Base-by-base conservation (phyloP, 2,888 invertebrate species). In the Sinopyrophorus schimmeli region DNA sequence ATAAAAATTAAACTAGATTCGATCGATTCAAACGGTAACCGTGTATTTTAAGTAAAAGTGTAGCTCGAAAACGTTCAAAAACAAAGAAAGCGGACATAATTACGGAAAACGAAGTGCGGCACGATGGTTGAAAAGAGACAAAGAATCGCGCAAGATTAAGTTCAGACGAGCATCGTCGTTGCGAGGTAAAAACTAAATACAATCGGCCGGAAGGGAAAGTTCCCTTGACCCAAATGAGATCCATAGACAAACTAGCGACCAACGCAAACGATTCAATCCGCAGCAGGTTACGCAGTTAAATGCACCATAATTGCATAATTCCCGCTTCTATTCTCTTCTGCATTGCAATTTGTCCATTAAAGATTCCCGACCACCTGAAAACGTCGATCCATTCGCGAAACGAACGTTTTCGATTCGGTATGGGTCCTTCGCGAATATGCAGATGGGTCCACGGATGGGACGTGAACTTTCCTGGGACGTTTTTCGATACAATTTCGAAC, bases 171-270 rank as follows among this genome's bases (percentile, higher is more conserved):
- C 39, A 41, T 34, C 38, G 31, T 47, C 18, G 34, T 26, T 24
- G 15, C 15, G 31, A 35, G 23, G 34, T 14, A 9, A 40, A 42
- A 34, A n/a, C n/a, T n/a, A 52, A 41, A 26, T 32, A 38, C 35
- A 39, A 37, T 46, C 53, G 57, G 57, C 66, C 66, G 68, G 68
- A 67, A 68, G 67, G 65, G 68, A 68, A 68, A 68, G 68, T 66
- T 62, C 62, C 68, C 68, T 68, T 68, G 68, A 67, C 68, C 67
- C 59, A 66, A 65, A 64, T 66, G 63, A 47, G 50, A 59, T 57
- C 56, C 55, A 48, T 49, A 53, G 49, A 53, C 48, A 26, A 48
- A 48, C 46, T 31, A 43, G 18, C 42, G 23, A 48, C 30, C 28
- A 42, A 42, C 40, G 30, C 18, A 48, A 42, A 11, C 42, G 43